Conservation (phyloP, 2,888 invertebrate genomes). For the Chymomyza amoena region DNA sequence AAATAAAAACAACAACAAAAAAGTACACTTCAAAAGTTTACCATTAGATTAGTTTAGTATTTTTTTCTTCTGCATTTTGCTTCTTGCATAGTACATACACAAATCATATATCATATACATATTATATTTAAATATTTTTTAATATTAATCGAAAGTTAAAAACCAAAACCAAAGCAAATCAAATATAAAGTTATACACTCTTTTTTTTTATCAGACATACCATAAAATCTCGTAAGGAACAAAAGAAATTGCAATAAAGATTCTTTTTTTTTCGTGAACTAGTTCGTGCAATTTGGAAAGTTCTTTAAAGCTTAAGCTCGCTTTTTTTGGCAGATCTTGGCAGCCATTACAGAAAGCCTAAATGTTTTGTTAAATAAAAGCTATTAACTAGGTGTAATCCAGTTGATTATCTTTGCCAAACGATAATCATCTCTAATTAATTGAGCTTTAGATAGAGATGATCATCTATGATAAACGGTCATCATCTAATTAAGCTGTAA, state of each 20-base stretch:
- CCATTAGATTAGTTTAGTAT: conserved; percentile 15
- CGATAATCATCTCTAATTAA: too few relatives aligned
- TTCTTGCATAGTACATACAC: conserved; percentile 20
- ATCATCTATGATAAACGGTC: too few relatives aligned
- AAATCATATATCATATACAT: conserved; percentile 37
- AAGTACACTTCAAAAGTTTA: conserved; percentile 62
- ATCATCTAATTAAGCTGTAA: too few relatives aligned
- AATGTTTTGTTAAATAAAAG: too few relatives aligned
- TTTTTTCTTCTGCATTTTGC: conserved; percentile 23
- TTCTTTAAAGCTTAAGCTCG: too few relatives aligned
- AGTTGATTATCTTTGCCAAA: too few relatives aligned
- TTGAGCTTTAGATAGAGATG: too few relatives aligned
- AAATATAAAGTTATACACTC: conserved; percentile 52
- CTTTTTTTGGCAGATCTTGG: too few relatives aligned
- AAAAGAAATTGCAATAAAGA: not conserved
- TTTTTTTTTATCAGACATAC: conserved; percentile 17
- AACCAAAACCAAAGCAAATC: conserved; percentile 69
- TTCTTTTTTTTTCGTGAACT: not conserved
- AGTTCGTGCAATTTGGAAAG: too few relatives aligned
- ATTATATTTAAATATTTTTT: conserved; percentile 35
- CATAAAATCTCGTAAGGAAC: conserved; percentile 10
- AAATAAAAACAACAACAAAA: conserved; percentile 72
- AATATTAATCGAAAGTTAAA: conserved; percentile 27
- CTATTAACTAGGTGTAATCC: too few relatives aligned
- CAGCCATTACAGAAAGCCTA: too few relatives aligned